Percentiles rank a stretch among this genome's conserved stretches.
Conservation (phyloP, 2,888 invertebrate species). For the Nineta flava region DNA sequence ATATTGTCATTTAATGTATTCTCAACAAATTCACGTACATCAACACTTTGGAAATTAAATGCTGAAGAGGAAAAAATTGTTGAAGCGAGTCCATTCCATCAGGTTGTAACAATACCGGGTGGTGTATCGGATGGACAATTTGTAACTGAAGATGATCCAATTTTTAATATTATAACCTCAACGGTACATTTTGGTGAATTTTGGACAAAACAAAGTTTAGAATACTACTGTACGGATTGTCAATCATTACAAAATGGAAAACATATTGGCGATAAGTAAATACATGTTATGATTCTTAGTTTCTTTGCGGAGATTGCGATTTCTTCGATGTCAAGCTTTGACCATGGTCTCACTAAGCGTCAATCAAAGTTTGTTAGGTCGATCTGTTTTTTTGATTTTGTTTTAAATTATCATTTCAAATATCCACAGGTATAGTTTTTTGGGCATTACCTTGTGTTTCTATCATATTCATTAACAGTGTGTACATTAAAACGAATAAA, state of each 20-base stretch:
- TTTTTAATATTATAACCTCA: conserved; percentile 61
- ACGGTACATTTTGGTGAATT: conserved; percentile 48
- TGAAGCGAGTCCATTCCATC: conserved; percentile 40
- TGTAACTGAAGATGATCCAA: conserved; percentile 42
- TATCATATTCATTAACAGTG: too few species aligned
- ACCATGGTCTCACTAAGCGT: background rate
- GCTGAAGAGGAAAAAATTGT: conserved; percentile 59
- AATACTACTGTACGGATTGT: conserved; percentile 47
- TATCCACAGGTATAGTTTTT: too few species aligned
- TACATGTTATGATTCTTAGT: background rate
- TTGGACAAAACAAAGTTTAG: conserved; percentile 49
- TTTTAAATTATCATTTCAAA: too few species aligned
- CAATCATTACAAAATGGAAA: conserved; percentile 31
- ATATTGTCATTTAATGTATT: conserved; percentile 56
- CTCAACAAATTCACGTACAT: conserved; percentile 62
- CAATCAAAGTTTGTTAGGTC: too few species aligned
- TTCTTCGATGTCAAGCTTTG: background rate
- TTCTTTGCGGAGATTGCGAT: background rate
- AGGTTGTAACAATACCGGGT: conserved; percentile 26
- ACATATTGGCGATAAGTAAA: conserved; percentile 18
- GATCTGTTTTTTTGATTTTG: too few species aligned
- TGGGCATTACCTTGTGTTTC: too few species aligned
- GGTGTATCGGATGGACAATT: conserved; percentile 19
- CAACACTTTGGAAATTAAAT: conserved; percentile 70
- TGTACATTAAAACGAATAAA: too few species aligned